Conservation (phyloP, 2,113 vertebrate genomes). For the Dicaeum eximium region DNA sequence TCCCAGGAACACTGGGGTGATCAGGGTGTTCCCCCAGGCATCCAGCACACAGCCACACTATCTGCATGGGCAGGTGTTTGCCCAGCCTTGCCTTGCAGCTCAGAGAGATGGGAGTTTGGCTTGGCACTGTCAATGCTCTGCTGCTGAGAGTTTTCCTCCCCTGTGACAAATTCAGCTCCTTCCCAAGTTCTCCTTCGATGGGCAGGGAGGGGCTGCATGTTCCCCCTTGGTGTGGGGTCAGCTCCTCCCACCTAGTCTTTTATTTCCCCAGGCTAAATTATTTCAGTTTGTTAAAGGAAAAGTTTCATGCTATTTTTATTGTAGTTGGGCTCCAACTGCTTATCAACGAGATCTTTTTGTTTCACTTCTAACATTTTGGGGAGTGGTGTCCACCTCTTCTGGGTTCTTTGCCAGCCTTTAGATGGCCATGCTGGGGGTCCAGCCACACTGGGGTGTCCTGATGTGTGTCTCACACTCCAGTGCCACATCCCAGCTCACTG, state of each 20-base stretch:
- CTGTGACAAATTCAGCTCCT: not conserved
- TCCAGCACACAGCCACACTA: accelerated
- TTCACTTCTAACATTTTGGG: not conserved
- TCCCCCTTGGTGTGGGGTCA: not conserved
- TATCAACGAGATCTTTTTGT: not conserved
- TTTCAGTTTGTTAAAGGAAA: not conserved
- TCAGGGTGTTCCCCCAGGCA: not conserved
- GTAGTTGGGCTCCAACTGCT: not conserved
- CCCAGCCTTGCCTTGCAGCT: not conserved
- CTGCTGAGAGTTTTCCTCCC: not conserved
- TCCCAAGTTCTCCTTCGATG: accelerated
- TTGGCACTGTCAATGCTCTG: not conserved
- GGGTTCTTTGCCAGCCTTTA: accelerated
- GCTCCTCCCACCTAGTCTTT: not conserved
- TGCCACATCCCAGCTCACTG: not conserved
- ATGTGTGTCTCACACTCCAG: accelerated
- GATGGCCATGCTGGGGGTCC: accelerated
- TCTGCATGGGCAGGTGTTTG: not conserved
- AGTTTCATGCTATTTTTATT: not conserved
- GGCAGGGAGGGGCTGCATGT: not conserved
- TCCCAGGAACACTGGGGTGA: not conserved
- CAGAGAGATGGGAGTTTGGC: accelerated
- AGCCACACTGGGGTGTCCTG: not conserved
- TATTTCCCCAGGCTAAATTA: not conserved
- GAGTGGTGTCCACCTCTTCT: not conserved